These are phyloP conservation scores for Mormyrus hasselquistii DNA, from an alignment of 2,797 vertebrate genomes.

Conservation along the genomic window DNA sequence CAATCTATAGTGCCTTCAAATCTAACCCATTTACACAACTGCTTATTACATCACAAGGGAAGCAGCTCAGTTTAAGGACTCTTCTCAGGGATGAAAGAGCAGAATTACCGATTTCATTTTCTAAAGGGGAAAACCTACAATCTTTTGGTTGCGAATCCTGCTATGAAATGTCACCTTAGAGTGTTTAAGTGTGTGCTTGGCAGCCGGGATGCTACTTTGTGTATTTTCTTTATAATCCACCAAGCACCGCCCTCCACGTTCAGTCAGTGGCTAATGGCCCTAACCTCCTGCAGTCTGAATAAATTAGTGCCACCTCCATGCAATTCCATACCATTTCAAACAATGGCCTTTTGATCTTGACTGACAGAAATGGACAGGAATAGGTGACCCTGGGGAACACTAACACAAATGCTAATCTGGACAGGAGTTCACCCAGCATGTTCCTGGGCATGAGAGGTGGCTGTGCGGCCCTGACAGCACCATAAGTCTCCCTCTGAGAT, in stretches of 20 bases:
- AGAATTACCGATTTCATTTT: neutral
- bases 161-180: neutral
- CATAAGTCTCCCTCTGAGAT: neutral
- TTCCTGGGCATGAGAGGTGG: neutral
- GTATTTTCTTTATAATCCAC: neutral
- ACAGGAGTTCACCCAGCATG: neutral
- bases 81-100: neutral
- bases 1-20: neutral
- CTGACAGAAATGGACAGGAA: neutral
- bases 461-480: neutral
- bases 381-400: neutral
- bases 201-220: neutral
- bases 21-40: neutral
- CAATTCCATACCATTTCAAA: neutral
- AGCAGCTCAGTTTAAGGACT: neutral
- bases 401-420: slow-evolving; percentile 5
- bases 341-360: slow-evolving; percentile 7
- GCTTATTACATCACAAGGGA: neutral
- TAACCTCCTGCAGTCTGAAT: neutral
- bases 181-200: neutral
- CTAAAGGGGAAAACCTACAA: slow-evolving; percentile 5
- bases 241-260: neutral
- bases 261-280: neutral
- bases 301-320: neutral
- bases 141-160: neutral